phyloP scores from a whole-genome alignment of 2,113 vertebrate genomes.

The Neogale vison region DNA sequence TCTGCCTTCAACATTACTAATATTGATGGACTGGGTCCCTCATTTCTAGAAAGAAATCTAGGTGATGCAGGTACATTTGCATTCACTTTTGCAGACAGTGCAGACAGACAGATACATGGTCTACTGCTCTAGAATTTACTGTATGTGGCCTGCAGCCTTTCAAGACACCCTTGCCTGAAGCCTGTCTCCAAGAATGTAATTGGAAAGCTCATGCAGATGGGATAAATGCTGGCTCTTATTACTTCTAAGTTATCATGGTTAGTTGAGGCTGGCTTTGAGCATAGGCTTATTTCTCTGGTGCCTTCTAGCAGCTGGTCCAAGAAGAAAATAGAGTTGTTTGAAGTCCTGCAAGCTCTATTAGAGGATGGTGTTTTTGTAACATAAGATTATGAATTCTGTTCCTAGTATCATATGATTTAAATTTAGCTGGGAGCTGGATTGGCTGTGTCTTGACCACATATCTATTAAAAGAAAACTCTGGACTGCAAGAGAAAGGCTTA shows the following conservation, averaged over 20 bases:
- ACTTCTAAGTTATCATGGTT: not conserved
- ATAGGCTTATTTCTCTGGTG: not conserved
- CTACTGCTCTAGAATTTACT: not conserved
- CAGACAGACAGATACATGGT: not conserved
- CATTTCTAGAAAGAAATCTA: not conserved
- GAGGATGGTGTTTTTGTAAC: constrained; percentile 60
- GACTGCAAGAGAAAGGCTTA: constrained; percentile 35
- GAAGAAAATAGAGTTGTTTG: constrained; percentile 62
- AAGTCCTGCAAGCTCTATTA: constrained; percentile 7
- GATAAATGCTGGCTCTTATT: not conserved
- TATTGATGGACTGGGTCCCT: not conserved
- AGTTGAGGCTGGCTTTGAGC: not conserved
- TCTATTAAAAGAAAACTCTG: constrained; percentile 68
- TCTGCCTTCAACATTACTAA: not conserved
- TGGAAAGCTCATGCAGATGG: not conserved
- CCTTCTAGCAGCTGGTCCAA: not conserved
- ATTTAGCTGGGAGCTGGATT: constrained; percentile 63
- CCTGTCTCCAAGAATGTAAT: not conserved
- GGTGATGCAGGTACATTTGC: not conserved
- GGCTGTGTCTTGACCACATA: constrained; percentile 51
- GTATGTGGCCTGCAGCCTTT: not conserved
- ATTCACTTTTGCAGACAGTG: not conserved
- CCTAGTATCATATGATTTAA: constrained; percentile 57
- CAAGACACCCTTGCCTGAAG: not conserved
- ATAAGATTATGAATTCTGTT: constrained; percentile 68